phyloP scores from a whole-genome alignment of 1,140 invertebrate species.

The Trichonephila inaurata region DNA sequence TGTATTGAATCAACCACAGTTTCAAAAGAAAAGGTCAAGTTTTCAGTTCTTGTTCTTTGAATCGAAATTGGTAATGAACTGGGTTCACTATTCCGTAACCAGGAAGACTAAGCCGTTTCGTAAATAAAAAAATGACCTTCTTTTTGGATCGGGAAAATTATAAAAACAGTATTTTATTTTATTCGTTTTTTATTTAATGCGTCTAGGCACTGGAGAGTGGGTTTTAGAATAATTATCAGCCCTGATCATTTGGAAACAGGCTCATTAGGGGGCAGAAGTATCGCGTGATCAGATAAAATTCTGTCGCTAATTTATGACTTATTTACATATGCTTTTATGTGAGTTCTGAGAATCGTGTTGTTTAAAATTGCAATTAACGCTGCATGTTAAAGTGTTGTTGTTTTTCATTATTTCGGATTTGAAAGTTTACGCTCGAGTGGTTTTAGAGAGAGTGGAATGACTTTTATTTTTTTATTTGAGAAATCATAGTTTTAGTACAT shows the following conservation, averaged over 20 bases:
- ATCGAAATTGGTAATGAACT: constrained; percentile 36
- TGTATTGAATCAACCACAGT: background rate
- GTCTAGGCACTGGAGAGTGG: background rate
- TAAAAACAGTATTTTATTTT: background rate
- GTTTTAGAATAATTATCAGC: background rate
- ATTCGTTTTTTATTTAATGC: background rate
- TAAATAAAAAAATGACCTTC: constrained; percentile 20
- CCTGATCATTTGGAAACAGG: background rate
- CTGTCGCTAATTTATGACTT: constrained; percentile 4
- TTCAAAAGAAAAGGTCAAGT: constrained; percentile 7
- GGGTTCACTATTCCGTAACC: constrained; percentile 34
- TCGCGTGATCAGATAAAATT: constrained; percentile 28
- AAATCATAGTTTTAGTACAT: no score
- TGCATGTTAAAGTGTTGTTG: background rate
- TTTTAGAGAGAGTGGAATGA: background rate
- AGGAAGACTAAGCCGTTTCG: background rate
- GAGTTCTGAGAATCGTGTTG: background rate
- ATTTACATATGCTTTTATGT: constrained; percentile 29
- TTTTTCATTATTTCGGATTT: background rate
- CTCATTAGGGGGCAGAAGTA: constrained; percentile 17
- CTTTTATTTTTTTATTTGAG: no score
- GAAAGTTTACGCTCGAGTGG: background rate
- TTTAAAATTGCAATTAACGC: constrained; percentile 23
- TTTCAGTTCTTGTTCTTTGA: constrained; percentile 21
- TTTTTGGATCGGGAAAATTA: background rate